These are phyloP conservation scores for Gastracanthus pulcherrimus DNA, from an alignment of 2,888 invertebrate species.

Conservation along the genomic window DNA sequence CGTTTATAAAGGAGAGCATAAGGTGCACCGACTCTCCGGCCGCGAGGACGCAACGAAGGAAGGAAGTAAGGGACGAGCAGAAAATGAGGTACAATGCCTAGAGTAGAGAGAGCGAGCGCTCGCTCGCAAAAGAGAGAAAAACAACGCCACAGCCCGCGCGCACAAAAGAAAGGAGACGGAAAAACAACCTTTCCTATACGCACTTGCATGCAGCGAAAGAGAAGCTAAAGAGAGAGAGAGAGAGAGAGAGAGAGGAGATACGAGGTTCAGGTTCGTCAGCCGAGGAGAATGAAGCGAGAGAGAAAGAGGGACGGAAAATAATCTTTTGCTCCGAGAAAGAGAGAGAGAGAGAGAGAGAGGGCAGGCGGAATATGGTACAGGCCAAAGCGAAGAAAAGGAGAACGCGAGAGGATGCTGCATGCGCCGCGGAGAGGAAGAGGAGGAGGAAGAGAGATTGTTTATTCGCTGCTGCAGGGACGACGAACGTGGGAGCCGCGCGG, in stretches of 20 bases:
- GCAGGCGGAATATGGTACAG: slow-evolving; percentile 18
- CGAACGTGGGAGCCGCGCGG: slow-evolving; percentile 52
- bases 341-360: not conserved
- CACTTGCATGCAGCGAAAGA: not conserved
- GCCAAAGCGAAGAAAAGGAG: slow-evolving; percentile 40
- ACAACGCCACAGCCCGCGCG: not conserved
- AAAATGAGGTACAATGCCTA: slow-evolving; percentile 34
- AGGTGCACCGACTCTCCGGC: not conserved
- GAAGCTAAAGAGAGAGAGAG: slow-evolving; percentile 5
- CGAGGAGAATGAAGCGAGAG: not conserved
- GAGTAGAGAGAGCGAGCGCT: not conserved
- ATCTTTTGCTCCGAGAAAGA: not conserved
- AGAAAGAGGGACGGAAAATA: slow-evolving; percentile 38
- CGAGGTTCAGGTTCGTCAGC: slow-evolving; percentile 1
- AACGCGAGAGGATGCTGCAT: slow-evolving; percentile 10
- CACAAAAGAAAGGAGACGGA: slow-evolving; percentile 1
- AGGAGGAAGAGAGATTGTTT: slow-evolving; percentile 55
- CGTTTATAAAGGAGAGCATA: not conserved
- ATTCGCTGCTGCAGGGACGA: slow-evolving; percentile 38
- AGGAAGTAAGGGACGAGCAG: not conserved
- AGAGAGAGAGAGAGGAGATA: too few relatives aligned
- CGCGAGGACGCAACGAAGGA: not conserved
- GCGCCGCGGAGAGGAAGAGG: not conserved
- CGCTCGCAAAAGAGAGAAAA: not conserved
- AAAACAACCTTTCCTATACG: not conserved